Base-by-base conservation (phyloP, 2,113 vertebrate species). In the Dicaeum eximium region DNA sequence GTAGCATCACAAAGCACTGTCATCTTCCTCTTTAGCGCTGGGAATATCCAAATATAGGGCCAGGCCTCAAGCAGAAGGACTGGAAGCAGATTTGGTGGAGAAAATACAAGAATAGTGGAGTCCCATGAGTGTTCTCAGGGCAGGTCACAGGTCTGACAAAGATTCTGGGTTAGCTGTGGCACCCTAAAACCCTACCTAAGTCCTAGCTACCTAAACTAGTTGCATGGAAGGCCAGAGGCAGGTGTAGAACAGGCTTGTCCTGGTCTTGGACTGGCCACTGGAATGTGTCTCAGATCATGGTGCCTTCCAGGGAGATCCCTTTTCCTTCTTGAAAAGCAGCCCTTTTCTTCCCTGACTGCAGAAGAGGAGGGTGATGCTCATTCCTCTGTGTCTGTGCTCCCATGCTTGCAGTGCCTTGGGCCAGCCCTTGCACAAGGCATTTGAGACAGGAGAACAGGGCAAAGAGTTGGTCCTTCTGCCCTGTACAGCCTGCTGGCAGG, bases 1-100 rank as follows among this genome's bases (percentile, higher is more conserved):
- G 16, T 14, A 30, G 25, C 1, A 2, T 38, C 23, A 61, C 31
- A 40, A 47, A 73, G n/a, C 15, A 2, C 0, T 1, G 25, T 38
- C 22, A 40, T 25, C 58, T 61, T 85, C n/a, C 44, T 53, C 10
- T 72, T 10, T 9, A 37, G 21, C 10, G 4, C 28, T 27, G 11
- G 15, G 25, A 69, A 69, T 38, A 60, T 14, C 31, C 28, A 44
- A 40, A 51, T 28, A 38, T 9, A 50, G 45, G 38, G 37, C 15
- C 35, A 58, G 25, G 10, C 7, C n/a, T 90, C 22, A 50, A 73
- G 7, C 9, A 14, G 18, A 62, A 33, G 23, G 42, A 40, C 9
- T 61, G 25, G 48, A 61, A 85, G 40, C 4, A 25, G 16, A 37
- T 54, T 50, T 77, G n/a, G 9, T 75, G 25, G 25, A 50, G 44